Base-by-base conservation (phyloP, 2,797 vertebrate species). In the Acanthurus leucopareius region DNA sequence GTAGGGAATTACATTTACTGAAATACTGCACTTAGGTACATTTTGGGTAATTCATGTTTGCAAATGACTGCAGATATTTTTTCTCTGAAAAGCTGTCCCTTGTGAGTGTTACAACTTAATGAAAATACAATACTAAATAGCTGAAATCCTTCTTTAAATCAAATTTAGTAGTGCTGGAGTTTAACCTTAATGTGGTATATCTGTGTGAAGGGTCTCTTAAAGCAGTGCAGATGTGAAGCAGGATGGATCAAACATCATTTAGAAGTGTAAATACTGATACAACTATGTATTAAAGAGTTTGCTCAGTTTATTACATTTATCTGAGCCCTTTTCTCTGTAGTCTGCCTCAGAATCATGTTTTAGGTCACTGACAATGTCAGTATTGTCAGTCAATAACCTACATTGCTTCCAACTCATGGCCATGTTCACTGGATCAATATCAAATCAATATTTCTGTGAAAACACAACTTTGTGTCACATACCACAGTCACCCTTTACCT, bases 401-500 rank as follows among this genome's bases (percentile, higher is more conserved):
- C 25, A 32, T 17, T 5, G 5, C 2, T 56, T 72, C 64, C 22
- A 52, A 9, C 32, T 64, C 15, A 48, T 8, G 6, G 4, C 7
- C 14, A 3, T 0, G 49, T 40, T 38, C 15, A 42, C 11, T 47
- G 20, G 14, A 38, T 66, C 15, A 28, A 52, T 38, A 52, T 52
- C 13, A 64, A 65, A 44, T 62, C 13, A 4, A 40, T 7, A 53
- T 48, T 10, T 52, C 38, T 2, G 52, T 35, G 16, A 42, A 48
- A 63, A 54, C 17, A 25, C 15, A 67, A 19, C n/a, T 5, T 20
- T 45, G 0, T 60, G 47, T 35, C 7, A n/a, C 20, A n/a, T 57
- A 4, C 10, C 14, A 44, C 48, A 3, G 2, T 40, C 1, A 8
- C 54, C 10, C 1, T 66, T 77, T 80, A 96, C 95, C 91, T 96